phyloP scores from a whole-genome alignment of 1,140 invertebrate species.

The Helicoverpa armigera region DNA sequence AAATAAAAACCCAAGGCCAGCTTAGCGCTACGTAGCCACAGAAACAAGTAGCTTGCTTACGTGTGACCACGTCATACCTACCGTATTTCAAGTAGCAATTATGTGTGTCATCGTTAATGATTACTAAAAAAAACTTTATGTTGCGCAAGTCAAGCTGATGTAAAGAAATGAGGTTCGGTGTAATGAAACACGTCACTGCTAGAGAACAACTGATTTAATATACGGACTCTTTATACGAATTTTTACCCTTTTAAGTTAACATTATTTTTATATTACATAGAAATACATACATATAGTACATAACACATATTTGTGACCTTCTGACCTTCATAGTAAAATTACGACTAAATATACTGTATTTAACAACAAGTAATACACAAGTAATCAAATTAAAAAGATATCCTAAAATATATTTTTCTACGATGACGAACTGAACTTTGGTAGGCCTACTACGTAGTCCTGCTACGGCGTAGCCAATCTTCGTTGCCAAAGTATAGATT shows the following conservation, averaged over 20 bases:
- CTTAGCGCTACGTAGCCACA: conserved; percentile 15
- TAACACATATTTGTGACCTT: no score
- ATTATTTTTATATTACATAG: no score
- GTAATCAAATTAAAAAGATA: no score
- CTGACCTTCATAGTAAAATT: no score
- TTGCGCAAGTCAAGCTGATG: neutral
- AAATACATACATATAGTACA: no score
- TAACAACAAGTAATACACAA: no score
- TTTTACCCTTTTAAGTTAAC: no score
- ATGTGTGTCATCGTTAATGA: neutral
- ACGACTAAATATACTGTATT: no score
- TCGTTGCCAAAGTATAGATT: conserved; percentile 12
- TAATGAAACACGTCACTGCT: no score
- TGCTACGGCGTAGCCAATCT: conserved; percentile 34
- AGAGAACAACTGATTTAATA: no score
- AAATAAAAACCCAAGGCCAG: conserved; percentile 42
- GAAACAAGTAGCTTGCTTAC: conserved; percentile 41
- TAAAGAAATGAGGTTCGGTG: no score
- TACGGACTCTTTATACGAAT: no score
- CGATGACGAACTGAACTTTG: neutral
- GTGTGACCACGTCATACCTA: conserved; percentile 33
- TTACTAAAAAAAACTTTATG: neutral
- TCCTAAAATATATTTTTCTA: neutral
- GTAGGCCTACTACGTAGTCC: conserved; percentile 15
- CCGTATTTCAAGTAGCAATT: conserved; percentile 35